Evolutionary conservation across 2,113 vertebrate genomes (phyloP), one percentile per base, ranked within the genome.

Genomic region (Carollia perspicillata): DNA sequence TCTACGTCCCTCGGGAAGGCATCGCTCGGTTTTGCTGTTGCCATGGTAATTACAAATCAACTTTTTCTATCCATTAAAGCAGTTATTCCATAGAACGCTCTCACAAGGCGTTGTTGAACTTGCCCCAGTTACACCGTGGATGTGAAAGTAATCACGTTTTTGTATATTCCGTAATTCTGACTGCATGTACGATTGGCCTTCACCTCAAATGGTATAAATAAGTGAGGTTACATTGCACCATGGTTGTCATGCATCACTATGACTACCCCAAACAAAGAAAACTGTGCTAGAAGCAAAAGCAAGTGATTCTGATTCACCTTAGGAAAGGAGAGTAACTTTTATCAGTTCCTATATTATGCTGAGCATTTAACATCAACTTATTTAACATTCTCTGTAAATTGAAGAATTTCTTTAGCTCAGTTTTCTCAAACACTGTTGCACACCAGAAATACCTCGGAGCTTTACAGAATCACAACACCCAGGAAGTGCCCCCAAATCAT

Each of bases 31-130:
- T 84, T 88, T 93, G 49, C 72, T 94, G 94, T 98, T 97, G 84
- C 95, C 95, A 96, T 97, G 91, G 96, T 80, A 95, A 94, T 98
- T 96, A 97, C 89, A 96, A 94, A 97, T 96, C 94, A 71, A 89
- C 94, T 92, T 42, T 26, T 12, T 90, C 84, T 85, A 80, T 17
- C 77, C 93, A 95, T 89, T 92, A 95, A 84, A 95, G 92, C 88
- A 90, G 87, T 91, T 93, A 88, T 12, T 95, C 84, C 44, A 51
- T 51, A 95, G 92, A 95, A 96, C 11, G 30, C 58, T 95, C 77
- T 95, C 81, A 95, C 80, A 71, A 89, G 95, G 90, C 91, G 51
- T 33, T 86, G 93, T 37, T 95, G 92, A 94, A 96, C 95, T 79
- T 0, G 1, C 71, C 75, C 91, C 79, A 75, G 65, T 94, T 86